phyloP scores from a whole-genome alignment of 2,113 vertebrate genomes.

The Camelus dromedarius region DNA sequence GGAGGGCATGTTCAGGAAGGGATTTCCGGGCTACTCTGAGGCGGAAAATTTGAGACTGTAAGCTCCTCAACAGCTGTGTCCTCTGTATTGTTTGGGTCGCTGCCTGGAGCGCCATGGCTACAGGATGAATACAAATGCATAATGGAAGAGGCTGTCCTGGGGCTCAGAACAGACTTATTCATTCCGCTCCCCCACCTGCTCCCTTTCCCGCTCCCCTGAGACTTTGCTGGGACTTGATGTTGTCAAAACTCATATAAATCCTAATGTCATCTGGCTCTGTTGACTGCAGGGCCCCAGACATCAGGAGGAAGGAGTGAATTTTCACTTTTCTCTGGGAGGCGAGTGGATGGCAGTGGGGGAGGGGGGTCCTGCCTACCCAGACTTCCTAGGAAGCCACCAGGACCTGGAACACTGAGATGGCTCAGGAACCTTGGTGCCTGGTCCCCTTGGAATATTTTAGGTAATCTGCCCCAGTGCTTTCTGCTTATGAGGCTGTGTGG shows the following conservation, averaged over 20 bases:
- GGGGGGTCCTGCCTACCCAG: not conserved
- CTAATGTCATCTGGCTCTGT: conserved; percentile 32
- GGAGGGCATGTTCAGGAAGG: conserved; percentile 64
- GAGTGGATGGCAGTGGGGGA: not conserved
- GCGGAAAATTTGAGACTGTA: conserved; percentile 72
- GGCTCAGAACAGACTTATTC: conserved; percentile 59
- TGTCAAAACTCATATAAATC: conserved; percentile 38
- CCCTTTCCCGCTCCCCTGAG: conserved; percentile 26
- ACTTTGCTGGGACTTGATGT: not conserved
- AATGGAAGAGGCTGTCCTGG: conserved; percentile 49
- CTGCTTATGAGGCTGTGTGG: not conserved
- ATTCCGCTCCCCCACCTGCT: conserved; percentile 72
- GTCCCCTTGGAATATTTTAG: not conserved
- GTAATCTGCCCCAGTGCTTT: not conserved
- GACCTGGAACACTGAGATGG: not conserved
- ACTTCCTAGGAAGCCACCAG: not conserved
- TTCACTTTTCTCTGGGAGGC: not conserved
- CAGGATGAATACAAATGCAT: conserved; percentile 65
- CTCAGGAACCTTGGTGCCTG: not conserved
- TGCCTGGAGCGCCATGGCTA: conserved; percentile 72
- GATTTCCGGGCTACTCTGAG: conserved; percentile 71
- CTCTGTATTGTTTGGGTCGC: conserved; percentile 74
- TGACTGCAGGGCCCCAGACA: conserved; percentile 1
- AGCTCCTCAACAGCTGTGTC: conserved; percentile 78
- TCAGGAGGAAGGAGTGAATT: not conserved